phyloP scores from a whole-genome alignment of 2,888 invertebrate genomes.

The Ephialtes manifestator region DNA sequence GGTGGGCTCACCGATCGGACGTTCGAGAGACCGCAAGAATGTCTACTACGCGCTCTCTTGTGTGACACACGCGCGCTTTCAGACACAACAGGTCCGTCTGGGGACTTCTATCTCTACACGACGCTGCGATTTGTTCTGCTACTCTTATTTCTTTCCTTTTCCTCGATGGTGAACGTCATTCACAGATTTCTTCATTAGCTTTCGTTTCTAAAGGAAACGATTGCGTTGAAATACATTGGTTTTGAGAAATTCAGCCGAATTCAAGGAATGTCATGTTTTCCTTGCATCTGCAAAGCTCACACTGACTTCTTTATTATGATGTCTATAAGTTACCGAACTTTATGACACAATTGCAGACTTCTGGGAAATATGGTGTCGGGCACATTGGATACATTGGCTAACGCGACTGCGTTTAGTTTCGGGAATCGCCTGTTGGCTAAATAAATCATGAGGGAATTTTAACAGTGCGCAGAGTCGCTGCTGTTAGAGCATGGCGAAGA shows the following conservation, averaged over 20 bases:
- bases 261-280: conserved; percentile 31
- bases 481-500: background rate
- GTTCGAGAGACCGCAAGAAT: conserved; percentile 73
- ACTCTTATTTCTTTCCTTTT: background rate
- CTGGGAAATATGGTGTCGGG: conserved; percentile 32
- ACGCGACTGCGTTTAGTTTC: conserved; percentile 29
- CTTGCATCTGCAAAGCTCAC: conserved; percentile 31
- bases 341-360: conserved; percentile 56
- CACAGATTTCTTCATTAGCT: conserved; percentile 48
- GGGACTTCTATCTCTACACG: conserved; percentile 11
- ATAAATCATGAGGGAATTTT: conserved; percentile 59
- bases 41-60: conserved; percentile 60
- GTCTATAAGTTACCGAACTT: conserved; percentile 57
- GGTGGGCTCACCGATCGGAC: conserved; percentile 79
- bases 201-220: background rate
- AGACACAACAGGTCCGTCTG: conserved; percentile 62
- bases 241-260: conserved; percentile 22
- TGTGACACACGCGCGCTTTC: conserved; percentile 47
- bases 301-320: conserved; percentile 52
- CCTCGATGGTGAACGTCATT: background rate
- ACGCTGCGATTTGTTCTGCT: conserved; percentile 43
- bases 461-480: conserved; percentile 51
- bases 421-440: conserved; percentile 55
- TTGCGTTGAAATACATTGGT: background rate
- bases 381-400: conserved; percentile 8